Base-by-base conservation (phyloP, 2,888 invertebrate genomes). In the Ophonus ardosiacus region DNA sequence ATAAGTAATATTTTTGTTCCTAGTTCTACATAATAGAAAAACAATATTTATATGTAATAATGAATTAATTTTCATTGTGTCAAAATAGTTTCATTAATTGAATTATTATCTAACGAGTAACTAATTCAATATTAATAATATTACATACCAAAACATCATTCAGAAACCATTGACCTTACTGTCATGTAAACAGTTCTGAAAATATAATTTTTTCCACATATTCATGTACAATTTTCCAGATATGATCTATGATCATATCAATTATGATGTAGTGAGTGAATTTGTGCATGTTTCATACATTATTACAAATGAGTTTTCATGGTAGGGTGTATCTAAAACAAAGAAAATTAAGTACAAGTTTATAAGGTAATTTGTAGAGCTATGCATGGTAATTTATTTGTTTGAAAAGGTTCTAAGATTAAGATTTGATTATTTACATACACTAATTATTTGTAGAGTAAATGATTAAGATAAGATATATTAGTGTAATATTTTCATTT, bases 221-320 rank as follows among this genome's bases (percentile, higher is more conserved):
- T 24, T 24, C 63, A 63, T 8, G 8, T 13, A 61, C 59, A 63
- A 63, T 63, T 63, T 63, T 63, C 63, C 21, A 63, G 63, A 63
- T 63, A 63, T 24, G 63, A 63, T 63, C 63, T 8, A 13, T 10
- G 63, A 63, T 63, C 21, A 63, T 63, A 63, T 63, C 63, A 18
- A 8, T 63, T 8, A 18, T 24, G 21, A 59, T 63, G 63, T 63
- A 63, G 63, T 63, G 63, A 63, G 63, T 63, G 24, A 63, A 63
- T 10, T 63, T 63, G 63, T 63, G 63, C 63, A 63, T 63, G 63
- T 63, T 63, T 63, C 63, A 63, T 63, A 63, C 63, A 63, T 63
- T 63, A 63, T 63, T 24, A 63, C 24, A 63, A 63, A 63, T 63
- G 21, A 63, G 63, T 63, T 63, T 63, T 21, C 10, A 21, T 8